A percentile compares a stretch with the other conserved stretches of the same genome.
Conservation (phyloP, 2,113 vertebrate species). For the Oreochromis niloticus region DNA sequence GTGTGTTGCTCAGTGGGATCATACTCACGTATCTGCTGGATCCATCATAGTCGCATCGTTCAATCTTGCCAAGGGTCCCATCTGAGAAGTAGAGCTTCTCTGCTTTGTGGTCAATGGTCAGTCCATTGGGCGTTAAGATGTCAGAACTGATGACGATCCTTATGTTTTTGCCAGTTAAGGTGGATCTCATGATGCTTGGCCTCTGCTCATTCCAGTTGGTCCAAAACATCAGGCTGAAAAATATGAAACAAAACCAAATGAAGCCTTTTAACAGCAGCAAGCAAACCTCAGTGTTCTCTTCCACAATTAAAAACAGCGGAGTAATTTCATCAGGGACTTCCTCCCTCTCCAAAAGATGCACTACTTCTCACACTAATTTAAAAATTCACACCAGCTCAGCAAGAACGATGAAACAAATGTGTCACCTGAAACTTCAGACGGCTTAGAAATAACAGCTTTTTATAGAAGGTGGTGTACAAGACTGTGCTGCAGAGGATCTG, state of each 20-base stretch:
- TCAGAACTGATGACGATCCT: conserved; percentile 87
- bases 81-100: conserved; percentile 98
- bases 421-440: background rate
- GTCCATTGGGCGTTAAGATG: conserved; percentile 92
- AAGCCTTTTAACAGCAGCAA: background rate
- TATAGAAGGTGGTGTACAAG: background rate
- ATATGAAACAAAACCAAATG: background rate
- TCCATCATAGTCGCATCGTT: conserved; percentile 95
- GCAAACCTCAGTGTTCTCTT: background rate
- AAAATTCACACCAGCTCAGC: background rate
- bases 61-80: conserved; percentile 91
- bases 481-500: background rate
- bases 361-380: background rate
- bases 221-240: conserved; percentile 94
- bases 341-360: background rate
- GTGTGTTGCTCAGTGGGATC: background rate
- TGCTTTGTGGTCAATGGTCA: conserved; percentile 90
- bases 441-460: background rate
- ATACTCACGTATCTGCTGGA: conserved; percentile 90
- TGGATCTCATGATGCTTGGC: conserved; percentile 95
- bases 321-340: background rate
- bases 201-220: conserved; percentile 98
- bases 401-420: background rate
- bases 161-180: conserved; percentile 85
- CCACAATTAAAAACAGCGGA: background rate